Evolutionary conservation across 64 coral and sea anemone genomes (phyloP), one percentile per base, ranked within the genome.

Genomic region (Acropora yongei): DNA sequence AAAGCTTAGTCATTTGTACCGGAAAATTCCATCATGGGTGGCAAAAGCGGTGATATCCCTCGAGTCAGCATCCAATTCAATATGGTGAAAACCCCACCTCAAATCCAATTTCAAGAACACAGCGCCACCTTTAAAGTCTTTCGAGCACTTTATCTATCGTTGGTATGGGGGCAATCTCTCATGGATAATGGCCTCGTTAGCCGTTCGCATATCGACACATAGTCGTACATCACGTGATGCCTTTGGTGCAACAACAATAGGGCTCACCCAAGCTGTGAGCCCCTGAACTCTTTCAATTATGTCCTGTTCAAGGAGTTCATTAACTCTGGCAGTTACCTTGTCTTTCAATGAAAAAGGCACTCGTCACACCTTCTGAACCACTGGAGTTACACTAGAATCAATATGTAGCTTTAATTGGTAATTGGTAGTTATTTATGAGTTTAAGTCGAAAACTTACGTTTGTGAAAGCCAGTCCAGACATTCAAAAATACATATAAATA

Each of bases 21-120:
- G 19, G 44, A 83, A 83, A 17, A 83, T 65, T 20, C 51, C n/a
- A 17, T 63, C 51, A 63, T 63, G 80, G 20, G 86, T 88, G 47
- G 72, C 86, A 61, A 88, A 88, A 8, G 42, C 74, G 41, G 49
- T 88, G 46, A 88, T 57, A 55, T 88, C 86, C 47, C 72, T 49
- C n/a, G 49, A 77, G 3, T 65, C 72, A 51, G 72, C 72, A 76
- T 61, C 57, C 42, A 77, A 68, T 48, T 57, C 72, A n/a, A 89
- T 89, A 12, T 57, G 87, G 50, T 89, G 74, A 47, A 78, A 78
- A 20, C 75, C 73, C 57, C 6, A 65, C 9, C 72, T 20, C 18
- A 88, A 74, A 77, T 55, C 51, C 51, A 55, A 55, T 55, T 55
- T 55, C 6, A 10, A 55, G 5, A 55, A 55, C 51, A 55, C 51